Evolutionary conservation across 2,797 vertebrate species (phyloP).

Genomic region (Bradypodion ventrale): DNA sequence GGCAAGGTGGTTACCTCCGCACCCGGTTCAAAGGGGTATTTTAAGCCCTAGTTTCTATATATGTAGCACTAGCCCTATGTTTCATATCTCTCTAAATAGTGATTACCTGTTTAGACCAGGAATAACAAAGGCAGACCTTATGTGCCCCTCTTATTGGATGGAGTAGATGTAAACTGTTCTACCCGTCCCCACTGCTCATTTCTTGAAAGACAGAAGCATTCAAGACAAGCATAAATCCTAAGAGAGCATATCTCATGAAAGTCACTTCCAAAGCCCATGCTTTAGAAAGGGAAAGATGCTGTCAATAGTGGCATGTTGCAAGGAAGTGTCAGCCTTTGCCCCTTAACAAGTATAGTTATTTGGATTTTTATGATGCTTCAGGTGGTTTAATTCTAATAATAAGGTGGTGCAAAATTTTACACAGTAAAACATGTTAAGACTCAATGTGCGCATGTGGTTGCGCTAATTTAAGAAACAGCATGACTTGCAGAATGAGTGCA

Average conservation of each 20-base stretch:
- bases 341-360: background rate
- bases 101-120: background rate
- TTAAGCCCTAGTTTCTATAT: background rate
- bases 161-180: too few species aligned
- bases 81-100: background rate
- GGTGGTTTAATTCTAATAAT: too few species aligned
- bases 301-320: background rate
- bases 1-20: background rate
- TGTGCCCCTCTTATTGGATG: background rate
- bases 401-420: background rate
- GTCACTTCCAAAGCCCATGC: background rate
- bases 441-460: background rate
- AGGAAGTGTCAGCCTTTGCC: too few species aligned
- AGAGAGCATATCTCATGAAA: background rate
- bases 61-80: background rate
- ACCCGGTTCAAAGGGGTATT: background rate
- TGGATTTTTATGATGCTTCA: background rate
- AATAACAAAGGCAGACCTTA: background rate
- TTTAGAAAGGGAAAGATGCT: background rate
- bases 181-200: too few species aligned
- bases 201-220: background rate
- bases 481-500: background rate
- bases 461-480: background rate
- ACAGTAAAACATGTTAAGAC: background rate
- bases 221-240: background rate